Evolutionary conservation across 1,140 invertebrate genomes (phyloP).

Genomic region (Microplitis mediator): DNA sequence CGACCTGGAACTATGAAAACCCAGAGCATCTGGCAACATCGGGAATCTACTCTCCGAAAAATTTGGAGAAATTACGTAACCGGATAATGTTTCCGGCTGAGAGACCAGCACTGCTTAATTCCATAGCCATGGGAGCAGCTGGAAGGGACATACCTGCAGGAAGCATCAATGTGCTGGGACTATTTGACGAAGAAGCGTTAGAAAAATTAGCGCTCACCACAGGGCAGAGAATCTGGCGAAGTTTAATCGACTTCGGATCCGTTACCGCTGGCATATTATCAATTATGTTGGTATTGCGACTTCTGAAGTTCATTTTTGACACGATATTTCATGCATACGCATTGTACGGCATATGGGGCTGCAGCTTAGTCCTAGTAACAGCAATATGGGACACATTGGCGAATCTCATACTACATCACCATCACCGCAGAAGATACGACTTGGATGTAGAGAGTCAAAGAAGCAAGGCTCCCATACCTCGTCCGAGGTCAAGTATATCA

Average conservation of each 20-base stretch:
- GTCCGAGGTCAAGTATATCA: no score
- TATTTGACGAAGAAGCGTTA: slow-evolving; percentile 17
- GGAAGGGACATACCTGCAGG: neutral
- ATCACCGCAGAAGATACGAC: no score
- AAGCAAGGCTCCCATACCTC: no score
- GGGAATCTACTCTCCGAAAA: slow-evolving; percentile 13
- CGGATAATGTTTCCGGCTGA: slow-evolving; percentile 30
- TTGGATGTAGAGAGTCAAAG: no score
- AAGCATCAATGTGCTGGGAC: neutral
- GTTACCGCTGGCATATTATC: slow-evolving; percentile 10
- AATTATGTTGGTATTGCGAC: neutral
- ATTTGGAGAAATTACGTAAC: slow-evolving; percentile 22
- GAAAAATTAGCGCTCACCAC: slow-evolving; percentile 7
- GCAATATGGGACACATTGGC: no score
- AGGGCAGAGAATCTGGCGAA: slow-evolving; percentile 3
- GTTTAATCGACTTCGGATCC: slow-evolving; percentile 11
- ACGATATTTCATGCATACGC: neutral
- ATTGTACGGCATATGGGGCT: neutral
- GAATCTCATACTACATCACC: no score
- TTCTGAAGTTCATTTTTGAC: neutral
- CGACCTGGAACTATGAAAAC: slow-evolving; percentile 24
- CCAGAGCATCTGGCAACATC: slow-evolving; percentile 12
- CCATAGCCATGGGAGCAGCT: neutral
- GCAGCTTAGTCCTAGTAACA: neutral
- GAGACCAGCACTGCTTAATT: slow-evolving; percentile 2